phyloP scores from a whole-genome alignment of 2,888 invertebrate species.

The Drosophila leonis region DNA sequence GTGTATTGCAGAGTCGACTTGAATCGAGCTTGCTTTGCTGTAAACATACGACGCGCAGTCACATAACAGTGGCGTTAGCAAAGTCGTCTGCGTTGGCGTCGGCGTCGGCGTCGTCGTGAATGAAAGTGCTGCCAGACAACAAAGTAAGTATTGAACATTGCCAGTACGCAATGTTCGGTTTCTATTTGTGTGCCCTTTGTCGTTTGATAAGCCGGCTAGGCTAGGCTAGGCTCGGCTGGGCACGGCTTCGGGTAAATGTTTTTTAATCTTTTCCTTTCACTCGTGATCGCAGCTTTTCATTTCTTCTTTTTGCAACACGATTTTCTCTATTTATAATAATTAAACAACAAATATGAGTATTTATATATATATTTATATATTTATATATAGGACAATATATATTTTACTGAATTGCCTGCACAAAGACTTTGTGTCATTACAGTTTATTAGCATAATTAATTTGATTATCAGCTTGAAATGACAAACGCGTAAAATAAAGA shows the following conservation, averaged over 20 bases:
- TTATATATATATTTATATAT: neutral
- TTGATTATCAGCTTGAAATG: slow-evolving; percentile 47
- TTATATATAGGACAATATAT: neutral
- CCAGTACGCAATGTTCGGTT: neutral
- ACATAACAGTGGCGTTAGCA: slow-evolving; percentile 41
- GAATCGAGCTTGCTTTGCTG: neutral
- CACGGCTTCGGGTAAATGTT: neutral
- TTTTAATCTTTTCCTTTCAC: slow-evolving; percentile 7
- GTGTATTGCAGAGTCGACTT: slow-evolving; percentile 17
- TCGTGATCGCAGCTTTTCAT: slow-evolving; percentile 2
- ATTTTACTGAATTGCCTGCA: slow-evolving; percentile 4
- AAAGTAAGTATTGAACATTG: too few relatives aligned
- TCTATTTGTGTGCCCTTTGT: slow-evolving; percentile 1
- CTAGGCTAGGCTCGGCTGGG: neutral
- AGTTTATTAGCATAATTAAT: slow-evolving; percentile 74
- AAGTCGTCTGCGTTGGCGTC: neutral
- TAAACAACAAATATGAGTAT: neutral
- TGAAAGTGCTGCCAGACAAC: slow-evolving; percentile 22
- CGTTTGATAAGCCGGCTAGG: slow-evolving; percentile 18
- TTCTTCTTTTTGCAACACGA: neutral
- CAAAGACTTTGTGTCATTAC: slow-evolving; percentile 70
- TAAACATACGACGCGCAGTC: slow-evolving; percentile 19
- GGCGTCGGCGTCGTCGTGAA: slow-evolving; percentile 12
- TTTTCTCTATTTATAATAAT: neutral
- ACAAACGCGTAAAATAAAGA: slow-evolving; percentile 3